Base-by-base conservation (phyloP, 2,113 vertebrate species). In the Anser cygnoides region DNA sequence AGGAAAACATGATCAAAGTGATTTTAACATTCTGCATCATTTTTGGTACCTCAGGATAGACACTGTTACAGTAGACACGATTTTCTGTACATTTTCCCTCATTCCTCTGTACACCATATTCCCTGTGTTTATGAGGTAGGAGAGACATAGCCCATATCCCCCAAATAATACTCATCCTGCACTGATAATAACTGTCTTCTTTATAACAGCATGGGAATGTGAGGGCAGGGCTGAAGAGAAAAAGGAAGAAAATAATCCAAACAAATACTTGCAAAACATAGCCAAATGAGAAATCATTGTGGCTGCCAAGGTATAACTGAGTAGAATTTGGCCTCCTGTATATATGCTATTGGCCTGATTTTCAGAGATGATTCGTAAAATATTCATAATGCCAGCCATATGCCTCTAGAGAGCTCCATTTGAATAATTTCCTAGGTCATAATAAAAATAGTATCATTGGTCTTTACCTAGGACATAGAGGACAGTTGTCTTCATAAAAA, bases 351-450 rank as follows among this genome's bases (percentile, higher is more conserved):
- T 94, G 92, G 92, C 96, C 94, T 96, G 82, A 95, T 96, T 94
- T 97, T 96, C 89, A 90, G 94, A 95, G 93, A 93, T 81, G 87
- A 85, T 92, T 97, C 92, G 79, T 97, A 94, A 97, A 97, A 96
- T 97, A 97, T 97, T 97, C 96, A 97, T 97, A 93, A 96, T 91
- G 75, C 87, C 94, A 94, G 80, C 91, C 89, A 79, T 66, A 89
- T 91, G 83, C 80, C 92, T 95, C 94, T 59, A 22, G 90, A 93
- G 93, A 95, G 50, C 84, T 90, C 77, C 61, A 68, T 95, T 81
- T 93, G 88, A 97, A 94, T 97, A 96, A 92, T 95, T 87, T 96
- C 94, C 86, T 93, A 89, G 93, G 95, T 94, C 94, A 84, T 61
- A 96, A 85, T 89, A 96, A 95, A 97, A 96, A 95, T 92, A 91